phyloP scores from a whole-genome alignment of 2,888 invertebrate genomes.

The Escarpia spicata region DNA sequence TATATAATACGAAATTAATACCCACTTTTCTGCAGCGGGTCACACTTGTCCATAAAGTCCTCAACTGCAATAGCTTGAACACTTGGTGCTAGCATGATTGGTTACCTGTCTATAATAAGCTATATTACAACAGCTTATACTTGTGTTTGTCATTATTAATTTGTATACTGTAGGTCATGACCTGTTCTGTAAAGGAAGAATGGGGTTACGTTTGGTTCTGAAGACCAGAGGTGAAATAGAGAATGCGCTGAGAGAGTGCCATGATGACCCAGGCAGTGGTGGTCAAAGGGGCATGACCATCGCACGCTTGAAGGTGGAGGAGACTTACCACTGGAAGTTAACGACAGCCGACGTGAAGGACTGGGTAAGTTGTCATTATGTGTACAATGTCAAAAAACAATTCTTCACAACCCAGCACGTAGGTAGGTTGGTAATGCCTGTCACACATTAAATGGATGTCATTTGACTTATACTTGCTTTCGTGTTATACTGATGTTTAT shows the following conservation, averaged over 20 bases:
- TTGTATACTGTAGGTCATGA: background rate
- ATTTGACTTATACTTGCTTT: too few species aligned
- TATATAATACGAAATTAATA: too few species aligned
- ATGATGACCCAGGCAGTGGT: background rate
- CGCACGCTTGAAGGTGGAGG: background rate
- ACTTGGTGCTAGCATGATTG: too few species aligned
- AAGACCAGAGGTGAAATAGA: constrained; percentile 17
- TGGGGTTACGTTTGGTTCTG: background rate
- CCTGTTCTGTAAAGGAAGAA: background rate
- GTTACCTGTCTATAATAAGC: too few species aligned
- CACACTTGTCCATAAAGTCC: too few species aligned
- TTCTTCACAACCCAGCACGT: background rate
- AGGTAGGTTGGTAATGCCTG: background rate
- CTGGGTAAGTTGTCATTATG: background rate
- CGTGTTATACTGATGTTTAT: too few species aligned
- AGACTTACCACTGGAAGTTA: background rate
- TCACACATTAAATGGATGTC: background rate
- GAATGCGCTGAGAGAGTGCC: background rate
- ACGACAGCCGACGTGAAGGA: background rate
- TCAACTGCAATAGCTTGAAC: too few species aligned
- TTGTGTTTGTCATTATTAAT: background rate
- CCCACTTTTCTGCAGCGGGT: too few species aligned
- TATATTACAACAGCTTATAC: background rate
- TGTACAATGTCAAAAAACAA: background rate
- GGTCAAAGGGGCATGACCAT: background rate